Evolutionary conservation across 2,888 invertebrate genomes (phyloP).

Genomic region (Lasioglossum leucozonium): DNA sequence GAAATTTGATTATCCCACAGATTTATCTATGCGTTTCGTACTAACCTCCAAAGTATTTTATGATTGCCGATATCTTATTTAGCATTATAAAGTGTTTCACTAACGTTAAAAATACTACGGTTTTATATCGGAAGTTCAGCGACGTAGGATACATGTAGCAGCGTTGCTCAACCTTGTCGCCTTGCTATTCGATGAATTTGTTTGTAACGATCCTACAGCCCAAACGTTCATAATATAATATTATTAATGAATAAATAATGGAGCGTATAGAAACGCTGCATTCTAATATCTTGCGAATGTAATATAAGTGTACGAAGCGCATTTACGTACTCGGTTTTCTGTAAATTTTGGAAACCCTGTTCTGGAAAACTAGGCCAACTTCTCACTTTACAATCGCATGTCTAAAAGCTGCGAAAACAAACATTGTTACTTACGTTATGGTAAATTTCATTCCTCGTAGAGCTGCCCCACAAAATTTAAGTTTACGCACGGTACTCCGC

Average conservation of each 20-base stretch:
- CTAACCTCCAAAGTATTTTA: not conserved
- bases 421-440: slow-evolving; percentile 1
- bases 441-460: not conserved
- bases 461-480: not conserved
- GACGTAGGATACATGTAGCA: not conserved
- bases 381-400: not conserved
- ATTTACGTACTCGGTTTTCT: not conserved
- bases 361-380: not conserved
- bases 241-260: not conserved
- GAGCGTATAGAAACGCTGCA: not conserved
- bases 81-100: not conserved
- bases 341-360: not conserved
- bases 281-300: not conserved
- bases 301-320: not conserved
- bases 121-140: not conserved
- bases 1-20: slow-evolving; percentile 34
- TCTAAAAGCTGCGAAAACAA: not conserved
- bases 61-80: slow-evolving; percentile 8
- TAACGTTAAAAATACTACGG: not conserved
- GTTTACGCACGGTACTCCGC: not conserved
- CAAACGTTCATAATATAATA: not conserved
- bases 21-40: slow-evolving; percentile 47
- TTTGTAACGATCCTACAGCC: not conserved
- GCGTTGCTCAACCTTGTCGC: not conserved
- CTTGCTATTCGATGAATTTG: not conserved